Evolutionary conservation across 2,888 invertebrate genomes (phyloP).

Genomic region (Latrodectus hesperus): DNA sequence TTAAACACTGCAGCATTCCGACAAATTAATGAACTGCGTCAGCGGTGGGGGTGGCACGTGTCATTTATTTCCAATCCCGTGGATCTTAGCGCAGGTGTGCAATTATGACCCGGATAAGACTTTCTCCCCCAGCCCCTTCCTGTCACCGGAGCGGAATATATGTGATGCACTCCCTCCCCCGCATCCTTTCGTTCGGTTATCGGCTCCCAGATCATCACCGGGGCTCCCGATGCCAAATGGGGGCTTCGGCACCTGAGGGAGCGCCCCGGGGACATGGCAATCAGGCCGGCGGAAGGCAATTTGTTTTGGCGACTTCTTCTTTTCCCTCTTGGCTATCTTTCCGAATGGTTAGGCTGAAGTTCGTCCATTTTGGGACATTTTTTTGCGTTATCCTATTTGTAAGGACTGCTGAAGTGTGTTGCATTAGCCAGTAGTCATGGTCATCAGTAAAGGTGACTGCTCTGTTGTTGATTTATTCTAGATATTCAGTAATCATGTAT

Average conservation of each 20-base stretch:
- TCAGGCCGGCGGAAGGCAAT: conserved; percentile 25
- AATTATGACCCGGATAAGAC: conserved; percentile 9
- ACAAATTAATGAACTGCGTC: too few species aligned
- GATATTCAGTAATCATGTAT: too few species aligned
- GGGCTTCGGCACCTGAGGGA: conserved; percentile 4
- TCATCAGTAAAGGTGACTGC: too few species aligned
- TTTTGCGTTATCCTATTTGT: not conserved
- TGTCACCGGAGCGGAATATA: not conserved
- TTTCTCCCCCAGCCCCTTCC: conserved; percentile 3
- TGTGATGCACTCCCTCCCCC: conserved; percentile 1
- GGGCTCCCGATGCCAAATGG: conserved; percentile 9
- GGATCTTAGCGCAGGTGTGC: conserved; percentile 2
- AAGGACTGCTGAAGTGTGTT: too few species aligned
- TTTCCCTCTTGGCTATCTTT: not conserved
- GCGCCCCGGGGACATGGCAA: conserved; percentile 34
- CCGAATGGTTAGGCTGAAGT: not conserved
- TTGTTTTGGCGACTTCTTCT: conserved; percentile 2
- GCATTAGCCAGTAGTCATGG: too few species aligned
- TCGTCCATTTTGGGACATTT: not conserved
- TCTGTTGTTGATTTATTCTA: too few species aligned
- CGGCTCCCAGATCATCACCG: conserved; percentile 15
- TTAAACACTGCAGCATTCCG: too few species aligned
- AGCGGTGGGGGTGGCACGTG: too few species aligned
- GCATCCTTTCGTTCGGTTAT: conserved; percentile 17
- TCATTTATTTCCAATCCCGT: not conserved